Conservation (phyloP, 2,888 invertebrate genomes). For the Caenorhabditis sulstoni region DNA sequence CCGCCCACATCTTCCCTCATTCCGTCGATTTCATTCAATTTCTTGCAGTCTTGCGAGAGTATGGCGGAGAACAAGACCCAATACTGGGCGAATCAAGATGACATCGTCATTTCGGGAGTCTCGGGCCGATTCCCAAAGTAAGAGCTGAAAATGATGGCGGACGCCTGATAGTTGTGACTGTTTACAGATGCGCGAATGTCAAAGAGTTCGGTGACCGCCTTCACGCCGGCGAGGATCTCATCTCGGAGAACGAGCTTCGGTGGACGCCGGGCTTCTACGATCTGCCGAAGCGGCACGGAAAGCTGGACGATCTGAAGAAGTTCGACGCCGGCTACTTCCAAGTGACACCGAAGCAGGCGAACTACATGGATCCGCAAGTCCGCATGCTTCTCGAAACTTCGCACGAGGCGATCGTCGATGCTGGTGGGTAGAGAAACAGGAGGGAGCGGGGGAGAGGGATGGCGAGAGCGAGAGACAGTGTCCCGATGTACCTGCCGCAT, state of each 20-base stretch:
- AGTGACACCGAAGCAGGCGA: constrained; percentile 78
- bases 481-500: constrained; percentile 46
- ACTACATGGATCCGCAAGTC: constrained; percentile 93
- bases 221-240: constrained; percentile 92
- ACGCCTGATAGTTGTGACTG: too few species aligned
- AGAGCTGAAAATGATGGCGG: too few species aligned
- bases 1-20: background rate
- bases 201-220: constrained; percentile 94
- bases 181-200: constrained; percentile 88
- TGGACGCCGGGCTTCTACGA: constrained; percentile 86
- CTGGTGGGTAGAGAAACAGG: constrained; percentile 83
- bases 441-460: too few species aligned
- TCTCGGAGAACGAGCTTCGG: constrained; percentile 92
- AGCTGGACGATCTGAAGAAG: constrained; percentile 82
- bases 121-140: constrained; percentile 86
- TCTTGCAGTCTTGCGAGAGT: constrained; percentile 73
- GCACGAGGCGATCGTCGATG: constrained; percentile 94
- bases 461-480: constrained; percentile 30
- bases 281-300: constrained; percentile 82
- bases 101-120: constrained; percentile 83
- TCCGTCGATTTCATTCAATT: background rate
- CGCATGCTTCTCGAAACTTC: constrained; percentile 92
- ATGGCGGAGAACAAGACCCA: constrained; percentile 68
- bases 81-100: constrained; percentile 81
- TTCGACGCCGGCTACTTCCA: constrained; percentile 82